A percentile compares a stretch with the other conserved stretches of the same genome.
Conservation (phyloP, 2,797 vertebrate genomes). For the Nasua narica region DNA sequence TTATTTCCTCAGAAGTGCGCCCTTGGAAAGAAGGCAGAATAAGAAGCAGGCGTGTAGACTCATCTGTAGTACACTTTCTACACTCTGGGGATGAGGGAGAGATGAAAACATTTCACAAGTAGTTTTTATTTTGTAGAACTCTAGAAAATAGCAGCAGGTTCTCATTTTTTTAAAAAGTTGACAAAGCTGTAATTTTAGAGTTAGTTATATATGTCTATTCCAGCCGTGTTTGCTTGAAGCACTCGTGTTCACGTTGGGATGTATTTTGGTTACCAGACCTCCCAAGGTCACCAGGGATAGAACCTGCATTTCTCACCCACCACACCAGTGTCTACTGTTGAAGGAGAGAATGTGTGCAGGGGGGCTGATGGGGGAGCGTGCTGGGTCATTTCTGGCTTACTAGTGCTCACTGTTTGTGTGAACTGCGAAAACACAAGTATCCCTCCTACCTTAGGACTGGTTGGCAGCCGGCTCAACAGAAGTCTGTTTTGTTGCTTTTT, state of each 20-base stretch:
- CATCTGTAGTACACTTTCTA: constrained; percentile 78
- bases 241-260: neutral
- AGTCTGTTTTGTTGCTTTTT: constrained; percentile 42
- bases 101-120: constrained; percentile 78
- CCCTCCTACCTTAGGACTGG: neutral
- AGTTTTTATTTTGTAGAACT: constrained; percentile 77
- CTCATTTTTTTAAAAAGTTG: constrained; percentile 64
- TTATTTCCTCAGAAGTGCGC: constrained; percentile 80
- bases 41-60: constrained; percentile 71
- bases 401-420: constrained; percentile 42
- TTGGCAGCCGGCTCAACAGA: constrained; percentile 4
- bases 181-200: constrained; percentile 55
- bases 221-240: neutral
- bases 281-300: neutral
- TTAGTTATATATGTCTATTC: neutral
- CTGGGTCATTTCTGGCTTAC: neutral
- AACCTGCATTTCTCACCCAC: neutral
- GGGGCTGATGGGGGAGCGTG: neutral
- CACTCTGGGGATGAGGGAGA: constrained; percentile 52
- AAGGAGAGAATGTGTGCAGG: neutral
- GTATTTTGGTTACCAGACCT: neutral
- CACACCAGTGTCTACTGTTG: neutral
- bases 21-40: constrained; percentile 79
- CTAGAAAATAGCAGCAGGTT: constrained; percentile 71
- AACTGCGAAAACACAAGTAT: constrained; percentile 15